Percentiles rank a stretch among this genome's conserved stretches.
Conservation (phyloP, 2,797 vertebrate genomes). For the Moxostoma hubbsi region DNA sequence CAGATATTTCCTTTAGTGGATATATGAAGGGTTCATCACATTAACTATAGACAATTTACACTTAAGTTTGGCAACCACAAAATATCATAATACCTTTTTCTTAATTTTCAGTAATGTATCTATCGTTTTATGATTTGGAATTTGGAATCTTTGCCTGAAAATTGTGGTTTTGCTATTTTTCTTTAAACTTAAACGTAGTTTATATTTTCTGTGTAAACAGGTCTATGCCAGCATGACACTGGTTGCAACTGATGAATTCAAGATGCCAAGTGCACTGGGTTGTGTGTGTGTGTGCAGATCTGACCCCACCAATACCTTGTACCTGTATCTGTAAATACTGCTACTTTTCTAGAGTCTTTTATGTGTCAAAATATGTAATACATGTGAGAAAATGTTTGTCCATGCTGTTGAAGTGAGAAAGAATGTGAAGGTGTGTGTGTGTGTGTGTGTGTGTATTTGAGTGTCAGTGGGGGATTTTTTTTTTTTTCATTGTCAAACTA, state of each 20-base stretch:
- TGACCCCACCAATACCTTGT: conserved; percentile 47
- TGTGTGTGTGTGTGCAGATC: not conserved
- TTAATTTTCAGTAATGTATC: too few relatives aligned
- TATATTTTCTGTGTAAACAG: conserved; percentile 36
- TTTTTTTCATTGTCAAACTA: conserved; percentile 14
- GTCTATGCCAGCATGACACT: conserved; percentile 8
- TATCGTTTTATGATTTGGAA: too few relatives aligned
- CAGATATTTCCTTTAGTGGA: too few relatives aligned
- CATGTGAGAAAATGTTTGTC: conserved; percentile 40
- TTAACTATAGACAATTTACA: too few relatives aligned
- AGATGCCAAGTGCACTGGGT: conserved; percentile 53
- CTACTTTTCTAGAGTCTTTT: conserved; percentile 37
- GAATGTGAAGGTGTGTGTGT: not conserved
- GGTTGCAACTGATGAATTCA: conserved; percentile 42
- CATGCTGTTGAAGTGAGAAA: not conserved
- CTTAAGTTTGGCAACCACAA: too few relatives aligned
- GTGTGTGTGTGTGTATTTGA: not conserved
- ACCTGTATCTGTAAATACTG: conserved; percentile 44
- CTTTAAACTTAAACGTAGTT: too few relatives aligned
- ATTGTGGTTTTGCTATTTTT: too few relatives aligned
- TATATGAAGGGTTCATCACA: too few relatives aligned
- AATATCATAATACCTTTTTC: too few relatives aligned
- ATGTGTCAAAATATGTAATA: conserved; percentile 44
- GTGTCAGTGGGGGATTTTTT: not conserved
- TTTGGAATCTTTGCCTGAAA: too few relatives aligned